These are phyloP conservation scores for Ridgeia piscesae DNA, from an alignment of 1,140 invertebrate species.

Conservation along the genomic window DNA sequence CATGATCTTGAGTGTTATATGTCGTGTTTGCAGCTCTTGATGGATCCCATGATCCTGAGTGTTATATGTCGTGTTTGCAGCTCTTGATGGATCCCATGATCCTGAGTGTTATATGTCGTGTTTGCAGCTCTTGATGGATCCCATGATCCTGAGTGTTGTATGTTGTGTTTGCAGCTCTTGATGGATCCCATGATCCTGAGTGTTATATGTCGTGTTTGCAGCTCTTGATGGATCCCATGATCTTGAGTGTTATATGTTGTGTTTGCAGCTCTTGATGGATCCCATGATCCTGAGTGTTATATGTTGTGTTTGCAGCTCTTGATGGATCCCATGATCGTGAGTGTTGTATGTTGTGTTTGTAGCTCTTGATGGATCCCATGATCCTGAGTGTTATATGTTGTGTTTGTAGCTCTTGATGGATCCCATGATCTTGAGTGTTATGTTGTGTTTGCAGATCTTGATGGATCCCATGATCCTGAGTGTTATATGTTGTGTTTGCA, in stretches of 20 bases:
- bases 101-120: too few species aligned
- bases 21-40: too few species aligned
- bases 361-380: slow-evolving; percentile 48
- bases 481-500: slow-evolving; percentile 55
- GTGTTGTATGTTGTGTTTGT: background rate
- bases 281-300: slow-evolving; percentile 96
- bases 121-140: too few species aligned
- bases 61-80: too few species aligned
- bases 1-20: too few species aligned
- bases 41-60: too few species aligned
- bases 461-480: slow-evolving; percentile 77
- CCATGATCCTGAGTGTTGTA: too few species aligned
- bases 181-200: too few species aligned
- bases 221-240: too few species aligned
- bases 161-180: too few species aligned
- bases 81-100: too few species aligned
- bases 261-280: slow-evolving; percentile 84
- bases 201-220: too few species aligned
- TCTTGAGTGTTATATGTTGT: background rate
- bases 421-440: slow-evolving; percentile 58
- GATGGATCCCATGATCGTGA: slow-evolving; percentile 85
- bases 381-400: slow-evolving; percentile 16
- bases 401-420: slow-evolving; percentile 84
- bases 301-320: slow-evolving; percentile 97
- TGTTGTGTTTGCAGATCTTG: slow-evolving; percentile 67